Evolutionary conservation across 2,888 invertebrate genomes (phyloP).

Genomic region (Rambutsinella grinnellia): DNA sequence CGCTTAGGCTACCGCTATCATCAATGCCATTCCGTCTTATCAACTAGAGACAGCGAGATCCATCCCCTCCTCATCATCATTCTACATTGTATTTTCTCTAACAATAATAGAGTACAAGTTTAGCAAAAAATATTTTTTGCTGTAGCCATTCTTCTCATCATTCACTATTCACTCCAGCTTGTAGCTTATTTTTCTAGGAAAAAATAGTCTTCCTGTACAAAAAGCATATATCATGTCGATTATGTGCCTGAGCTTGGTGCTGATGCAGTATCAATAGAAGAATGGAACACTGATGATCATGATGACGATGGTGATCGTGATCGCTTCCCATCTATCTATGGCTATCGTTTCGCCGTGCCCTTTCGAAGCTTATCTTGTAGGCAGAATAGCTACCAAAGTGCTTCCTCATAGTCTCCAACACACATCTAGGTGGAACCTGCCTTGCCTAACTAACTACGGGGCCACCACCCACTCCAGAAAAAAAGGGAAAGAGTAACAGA

Average conservation of each 20-base stretch:
- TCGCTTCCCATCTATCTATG: slow-evolving; percentile 33
- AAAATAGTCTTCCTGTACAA: too few relatives aligned
- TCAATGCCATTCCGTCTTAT: not conserved
- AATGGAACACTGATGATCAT: slow-evolving; percentile 39
- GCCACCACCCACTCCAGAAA: not conserved
- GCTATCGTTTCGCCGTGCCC: slow-evolving; percentile 45
- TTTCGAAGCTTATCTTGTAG: slow-evolving; percentile 15
- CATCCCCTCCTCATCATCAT: slow-evolving; percentile 26
- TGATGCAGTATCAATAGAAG: slow-evolving; percentile 10
- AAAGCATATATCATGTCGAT: too few relatives aligned
- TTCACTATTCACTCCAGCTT: not conserved
- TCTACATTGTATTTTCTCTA: slow-evolving; percentile 21
- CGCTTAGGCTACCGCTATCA: slow-evolving; percentile 13
- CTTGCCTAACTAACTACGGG: not conserved
- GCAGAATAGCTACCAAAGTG: not conserved
- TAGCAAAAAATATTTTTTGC: not conserved
- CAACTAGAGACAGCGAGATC: not conserved
- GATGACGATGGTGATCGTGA: slow-evolving; percentile 16
- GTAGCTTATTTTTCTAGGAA: not conserved
- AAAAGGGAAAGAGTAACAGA: slow-evolving; percentile 26
- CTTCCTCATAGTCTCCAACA: not conserved
- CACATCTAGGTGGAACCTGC: not conserved
- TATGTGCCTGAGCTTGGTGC: not conserved
- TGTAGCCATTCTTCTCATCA: not conserved
- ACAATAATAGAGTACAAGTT: slow-evolving; percentile 5